phyloP scores from a whole-genome alignment of 1,140 invertebrate species.

The Globodera ellingtonae region DNA sequence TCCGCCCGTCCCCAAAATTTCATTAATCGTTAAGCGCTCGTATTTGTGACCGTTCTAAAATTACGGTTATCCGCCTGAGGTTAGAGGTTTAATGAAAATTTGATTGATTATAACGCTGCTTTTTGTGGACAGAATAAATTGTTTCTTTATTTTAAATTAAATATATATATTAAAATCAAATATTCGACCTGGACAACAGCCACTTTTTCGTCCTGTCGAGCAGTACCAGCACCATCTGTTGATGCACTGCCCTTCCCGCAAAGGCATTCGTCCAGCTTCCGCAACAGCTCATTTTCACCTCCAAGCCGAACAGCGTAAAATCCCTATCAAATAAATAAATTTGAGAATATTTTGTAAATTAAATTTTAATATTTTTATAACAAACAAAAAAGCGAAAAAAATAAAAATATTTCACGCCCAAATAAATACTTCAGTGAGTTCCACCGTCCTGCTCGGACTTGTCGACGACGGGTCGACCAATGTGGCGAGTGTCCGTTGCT shows the following conservation, averaged over 20 bases:
- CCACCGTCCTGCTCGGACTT: conserved; percentile 7
- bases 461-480: neutral
- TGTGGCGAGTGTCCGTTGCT: neutral
- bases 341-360: neutral
- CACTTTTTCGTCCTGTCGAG: neutral
- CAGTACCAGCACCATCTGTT: neutral
- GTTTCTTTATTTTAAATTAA: no score
- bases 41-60: no score
- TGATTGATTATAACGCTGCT: no score
- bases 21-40: no score
- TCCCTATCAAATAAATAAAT: conserved; percentile 11
- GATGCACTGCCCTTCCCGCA: neutral
- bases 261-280: conserved; percentile 8
- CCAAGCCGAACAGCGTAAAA: conserved; percentile 28
- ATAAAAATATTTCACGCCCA: neutral
- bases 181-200: conserved; percentile 22
- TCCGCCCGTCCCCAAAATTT: neutral
- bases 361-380: neutral
- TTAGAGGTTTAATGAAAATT: no score
- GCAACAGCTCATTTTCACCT: conserved; percentile 23
- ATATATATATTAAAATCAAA: no score
- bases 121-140: no score
- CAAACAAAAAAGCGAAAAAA: no score
- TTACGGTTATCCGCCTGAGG: no score
- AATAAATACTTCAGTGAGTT: conserved; percentile 4